Evolutionary conservation across 2,797 vertebrate genomes (phyloP), one percentile per base, ranked within the genome.

Genomic region (Parotocinclus haroldoi): DNA sequence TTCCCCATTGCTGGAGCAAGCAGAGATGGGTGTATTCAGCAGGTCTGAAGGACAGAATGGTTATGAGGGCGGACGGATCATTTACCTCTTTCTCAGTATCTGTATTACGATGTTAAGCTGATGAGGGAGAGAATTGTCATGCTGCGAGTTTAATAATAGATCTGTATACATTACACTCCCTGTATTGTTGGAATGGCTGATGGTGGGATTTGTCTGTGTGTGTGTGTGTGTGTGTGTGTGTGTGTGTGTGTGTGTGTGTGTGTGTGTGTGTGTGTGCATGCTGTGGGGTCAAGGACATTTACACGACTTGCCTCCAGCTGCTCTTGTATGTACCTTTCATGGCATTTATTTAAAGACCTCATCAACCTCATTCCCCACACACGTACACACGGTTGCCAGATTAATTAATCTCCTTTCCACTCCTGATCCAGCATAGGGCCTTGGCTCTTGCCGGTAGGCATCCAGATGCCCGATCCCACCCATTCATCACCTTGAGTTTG

Each of bases 341-440:
- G 85, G 83, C 83, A 72, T 90, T 89, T 91, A 89, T 90, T 89
- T 89, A 91, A 90, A 85, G 85, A 84, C 83, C 80, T 79, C 81
- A 82, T 86, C 84, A 84, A 79, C 79, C 81, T 58, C 58, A 40
- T 58, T 58, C 64, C 50, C 63, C 66, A 53, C 60, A 38, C 62
- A 63, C 62, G 18, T 8, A 63, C 19, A 49, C 52, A 57, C 10
- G 51, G 66, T 79, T 82, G 36, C 86, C 83, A 84, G 88, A 90
- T 91, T 91, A 91, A 91, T 91, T 89, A 90, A 88, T 86, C 84
- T 85, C 81, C 78, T 83, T 79, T 68, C 78, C 74, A 79, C 76
- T 82, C 80, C 71, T 81, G 83, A 86, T 86, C 88, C 86, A 82
- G 70, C 77, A 82, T 78, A 71, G 16, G 83, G 84, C 83, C 79